phyloP scores from a whole-genome alignment of 1,140 invertebrate genomes.

The Macrostomum lignano region DNA sequence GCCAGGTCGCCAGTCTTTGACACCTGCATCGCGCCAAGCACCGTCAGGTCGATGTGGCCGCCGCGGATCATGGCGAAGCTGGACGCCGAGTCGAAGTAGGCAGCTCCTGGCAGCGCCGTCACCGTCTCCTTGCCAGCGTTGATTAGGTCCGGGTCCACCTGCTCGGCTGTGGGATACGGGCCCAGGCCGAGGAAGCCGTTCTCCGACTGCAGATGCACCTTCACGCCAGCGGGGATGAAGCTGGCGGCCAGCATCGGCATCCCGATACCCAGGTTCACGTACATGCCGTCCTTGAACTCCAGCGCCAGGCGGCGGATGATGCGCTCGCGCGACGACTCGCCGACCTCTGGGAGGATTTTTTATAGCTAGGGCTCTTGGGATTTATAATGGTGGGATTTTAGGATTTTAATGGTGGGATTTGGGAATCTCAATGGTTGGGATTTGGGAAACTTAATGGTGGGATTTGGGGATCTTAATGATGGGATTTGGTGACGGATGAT shows the following conservation, averaged over 20 bases:
- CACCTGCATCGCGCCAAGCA: constrained; percentile 89
- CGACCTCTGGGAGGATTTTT: too few species aligned
- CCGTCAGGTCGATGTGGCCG: constrained; percentile 74
- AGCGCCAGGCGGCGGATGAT: constrained; percentile 67
- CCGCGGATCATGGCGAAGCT: constrained; percentile 96
- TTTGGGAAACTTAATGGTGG: too few species aligned
- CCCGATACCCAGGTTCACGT: constrained; percentile 72
- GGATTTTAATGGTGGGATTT: too few species aligned
- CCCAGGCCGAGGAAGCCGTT: constrained; percentile 86
- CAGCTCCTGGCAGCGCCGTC: constrained; percentile 55
- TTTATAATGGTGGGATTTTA: too few species aligned
- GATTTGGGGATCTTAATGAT: too few species aligned
- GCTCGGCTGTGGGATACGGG: constrained; percentile 43
- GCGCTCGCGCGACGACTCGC: too few species aligned
- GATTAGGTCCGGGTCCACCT: constrained; percentile 74
- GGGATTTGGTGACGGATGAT: too few species aligned
- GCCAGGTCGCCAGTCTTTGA: constrained; percentile 78
- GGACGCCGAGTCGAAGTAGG: constrained; percentile 78
- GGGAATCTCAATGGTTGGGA: too few species aligned
- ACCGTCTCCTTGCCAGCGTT: constrained; percentile 97
- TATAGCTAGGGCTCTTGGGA: too few species aligned
- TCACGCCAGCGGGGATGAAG: constrained; percentile 42
- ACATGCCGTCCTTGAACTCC: constrained; percentile 90
- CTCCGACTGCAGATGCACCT: constrained; percentile 54
- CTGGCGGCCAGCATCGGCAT: constrained; percentile 84